phyloP scores from a whole-genome alignment of 92 coral and sea anemone species.

The Montipora capitata region DNA sequence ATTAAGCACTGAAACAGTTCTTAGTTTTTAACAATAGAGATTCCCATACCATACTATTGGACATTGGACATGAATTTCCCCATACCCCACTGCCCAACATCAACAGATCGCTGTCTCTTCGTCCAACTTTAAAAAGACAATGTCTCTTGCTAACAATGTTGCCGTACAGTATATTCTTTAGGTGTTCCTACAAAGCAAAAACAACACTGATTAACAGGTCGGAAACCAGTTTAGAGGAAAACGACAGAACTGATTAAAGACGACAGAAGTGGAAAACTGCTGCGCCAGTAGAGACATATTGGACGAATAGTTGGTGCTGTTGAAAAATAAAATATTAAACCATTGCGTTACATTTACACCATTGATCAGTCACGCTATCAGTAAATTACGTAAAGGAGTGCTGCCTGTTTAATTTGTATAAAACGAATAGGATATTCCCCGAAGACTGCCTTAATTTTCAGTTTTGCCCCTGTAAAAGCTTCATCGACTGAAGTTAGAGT shows the following conservation, averaged over 20 bases:
- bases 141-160: constrained; percentile 4
- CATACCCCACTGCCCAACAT: background rate
- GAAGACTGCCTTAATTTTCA: background rate
- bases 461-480: background rate
- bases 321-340: background rate
- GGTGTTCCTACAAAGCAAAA: constrained; percentile 7
- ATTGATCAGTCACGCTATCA: background rate
- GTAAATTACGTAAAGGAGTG: background rate
- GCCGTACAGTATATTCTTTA: background rate
- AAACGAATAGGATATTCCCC: background rate
- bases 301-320: background rate
- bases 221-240: background rate
- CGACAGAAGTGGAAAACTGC: background rate
- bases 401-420: background rate
- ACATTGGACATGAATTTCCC: constrained; percentile 12
- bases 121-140: background rate
- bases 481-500: background rate
- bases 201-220: too few species aligned
- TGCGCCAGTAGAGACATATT: constrained; percentile 6
- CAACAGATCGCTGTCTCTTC: background rate
- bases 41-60: constrained; percentile 2
- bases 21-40: background rate
- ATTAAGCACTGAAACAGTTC: background rate
- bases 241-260: background rate
- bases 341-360: background rate